Conservation (phyloP, 2,113 vertebrate genomes). For the Geococcyx californianus region DNA sequence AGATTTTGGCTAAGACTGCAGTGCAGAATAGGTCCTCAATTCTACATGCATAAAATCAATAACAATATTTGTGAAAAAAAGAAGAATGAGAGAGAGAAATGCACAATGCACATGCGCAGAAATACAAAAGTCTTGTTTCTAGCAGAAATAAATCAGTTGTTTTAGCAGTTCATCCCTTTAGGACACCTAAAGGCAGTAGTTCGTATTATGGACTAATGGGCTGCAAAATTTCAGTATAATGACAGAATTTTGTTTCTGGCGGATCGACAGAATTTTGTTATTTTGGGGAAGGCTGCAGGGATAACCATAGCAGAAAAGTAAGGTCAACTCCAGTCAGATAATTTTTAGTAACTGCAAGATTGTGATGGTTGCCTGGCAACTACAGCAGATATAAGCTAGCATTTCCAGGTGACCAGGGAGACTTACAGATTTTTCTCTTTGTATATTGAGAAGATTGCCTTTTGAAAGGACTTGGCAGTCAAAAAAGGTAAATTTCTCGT, state of each 20-base stretch:
- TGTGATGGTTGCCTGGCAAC: slow-evolving; percentile 58
- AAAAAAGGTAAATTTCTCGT: neutral
- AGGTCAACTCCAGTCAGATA: slow-evolving; percentile 59
- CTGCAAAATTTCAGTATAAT: slow-evolving; percentile 65
- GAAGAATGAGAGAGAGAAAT: neutral
- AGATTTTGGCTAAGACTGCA: neutral
- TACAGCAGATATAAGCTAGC: neutral
- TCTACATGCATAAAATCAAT: neutral
- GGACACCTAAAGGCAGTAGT: slow-evolving; percentile 38
- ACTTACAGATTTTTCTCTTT: neutral
- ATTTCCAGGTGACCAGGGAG: slow-evolving; percentile 38
- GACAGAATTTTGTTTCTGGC: slow-evolving; percentile 64
- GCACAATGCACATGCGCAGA: neutral
- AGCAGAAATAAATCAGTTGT: neutral
- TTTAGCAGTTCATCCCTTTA: slow-evolving; percentile 18
- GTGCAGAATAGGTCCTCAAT: neutral
- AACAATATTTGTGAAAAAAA: neutral
- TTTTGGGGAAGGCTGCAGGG: slow-evolving; percentile 52
- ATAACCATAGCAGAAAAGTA: slow-evolving; percentile 41
- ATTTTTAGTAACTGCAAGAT: slow-evolving; percentile 59
- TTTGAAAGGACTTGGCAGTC: neutral
- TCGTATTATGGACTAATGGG: slow-evolving; percentile 53
- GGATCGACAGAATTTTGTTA: slow-evolving; percentile 32
- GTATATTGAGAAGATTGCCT: neutral
- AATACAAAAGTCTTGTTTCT: neutral